Conservation (phyloP, 2,113 vertebrate genomes). For the Balaeniceps rex region DNA sequence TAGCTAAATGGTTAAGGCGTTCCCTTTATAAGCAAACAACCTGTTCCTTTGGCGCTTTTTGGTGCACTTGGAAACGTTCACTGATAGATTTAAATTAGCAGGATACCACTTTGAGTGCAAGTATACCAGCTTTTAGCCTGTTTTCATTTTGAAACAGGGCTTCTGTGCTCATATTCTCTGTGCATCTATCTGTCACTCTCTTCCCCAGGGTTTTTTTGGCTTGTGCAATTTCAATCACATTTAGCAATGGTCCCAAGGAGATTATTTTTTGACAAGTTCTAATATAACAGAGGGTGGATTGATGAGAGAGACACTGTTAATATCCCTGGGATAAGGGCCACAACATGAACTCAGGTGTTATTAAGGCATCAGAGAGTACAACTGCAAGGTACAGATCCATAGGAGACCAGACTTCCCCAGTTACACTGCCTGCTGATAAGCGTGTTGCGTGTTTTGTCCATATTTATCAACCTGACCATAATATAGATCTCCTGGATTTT, state of each 20-base stretch:
- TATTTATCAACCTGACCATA: background rate
- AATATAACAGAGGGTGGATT: background rate
- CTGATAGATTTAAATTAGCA: constrained; percentile 50
- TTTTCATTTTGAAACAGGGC: background rate
- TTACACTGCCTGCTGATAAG: background rate
- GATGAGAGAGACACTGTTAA: constrained; percentile 6
- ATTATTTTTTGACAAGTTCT: constrained; percentile 34
- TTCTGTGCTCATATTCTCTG: constrained; percentile 29
- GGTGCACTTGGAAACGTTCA: constrained; percentile 49
- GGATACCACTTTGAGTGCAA: constrained; percentile 2
- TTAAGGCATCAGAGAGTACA: background rate
- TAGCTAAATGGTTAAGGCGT: constrained; percentile 46
- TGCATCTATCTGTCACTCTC: constrained; percentile 31
- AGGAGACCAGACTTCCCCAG: background rate
- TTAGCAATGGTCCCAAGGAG: constrained; percentile 13
- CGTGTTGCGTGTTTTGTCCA: background rate
- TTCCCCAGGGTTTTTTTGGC: constrained; percentile 7
- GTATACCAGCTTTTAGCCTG: constrained; percentile 41
- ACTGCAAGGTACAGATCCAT: background rate
- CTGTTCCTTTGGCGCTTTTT: constrained; percentile 43
- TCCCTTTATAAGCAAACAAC: constrained; percentile 49
- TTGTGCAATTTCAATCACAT: constrained; percentile 23
- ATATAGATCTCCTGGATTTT: background rate
- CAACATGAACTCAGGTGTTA: background rate
- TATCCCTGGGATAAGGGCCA: background rate